phyloP scores from a whole-genome alignment of 2,797 vertebrate species.

The Spea hammondii region DNA sequence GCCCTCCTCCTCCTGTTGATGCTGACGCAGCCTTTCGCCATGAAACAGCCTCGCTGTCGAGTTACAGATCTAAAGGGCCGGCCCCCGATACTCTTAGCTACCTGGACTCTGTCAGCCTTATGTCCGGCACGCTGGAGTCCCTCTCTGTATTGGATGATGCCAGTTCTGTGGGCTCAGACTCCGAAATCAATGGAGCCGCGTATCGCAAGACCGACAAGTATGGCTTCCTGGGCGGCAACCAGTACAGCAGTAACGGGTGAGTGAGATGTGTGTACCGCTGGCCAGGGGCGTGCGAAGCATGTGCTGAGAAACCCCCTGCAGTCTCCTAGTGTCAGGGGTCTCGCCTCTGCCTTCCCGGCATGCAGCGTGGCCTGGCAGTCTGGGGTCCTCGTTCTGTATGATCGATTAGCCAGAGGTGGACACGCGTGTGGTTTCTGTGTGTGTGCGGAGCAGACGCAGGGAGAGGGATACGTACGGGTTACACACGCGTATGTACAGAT shows the following conservation, averaged over 20 bases:
- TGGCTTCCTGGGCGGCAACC: conserved; percentile 84
- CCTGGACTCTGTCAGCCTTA: conserved; percentile 86
- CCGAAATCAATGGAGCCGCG: conserved; percentile 79
- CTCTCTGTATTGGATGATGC: conserved; percentile 79
- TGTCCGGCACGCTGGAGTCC: conserved; percentile 88
- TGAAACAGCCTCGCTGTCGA: conserved; percentile 59
- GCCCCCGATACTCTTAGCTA: conserved; percentile 83
- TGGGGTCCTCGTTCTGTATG: no score
- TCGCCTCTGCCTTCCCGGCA: no score
- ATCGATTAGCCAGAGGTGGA: no score
- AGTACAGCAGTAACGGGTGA: conserved; percentile 71
- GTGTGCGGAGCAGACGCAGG: no score
- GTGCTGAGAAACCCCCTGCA: no score
- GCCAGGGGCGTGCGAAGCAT: no score
- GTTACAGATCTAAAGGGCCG: conserved; percentile 63
- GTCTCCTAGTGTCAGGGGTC: no score
- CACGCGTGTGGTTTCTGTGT: no score
- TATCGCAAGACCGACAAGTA: conserved; percentile 85
- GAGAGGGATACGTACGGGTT: no score
- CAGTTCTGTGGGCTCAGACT: conserved; percentile 88
- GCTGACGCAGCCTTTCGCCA: conserved; percentile 33
- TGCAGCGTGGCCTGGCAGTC: no score
- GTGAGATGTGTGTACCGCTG: conserved; percentile 37
- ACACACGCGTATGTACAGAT: no score
- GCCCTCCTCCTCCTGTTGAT: neutral